phyloP scores from a whole-genome alignment of 2,888 invertebrate species.

The Mantis religiosa region DNA sequence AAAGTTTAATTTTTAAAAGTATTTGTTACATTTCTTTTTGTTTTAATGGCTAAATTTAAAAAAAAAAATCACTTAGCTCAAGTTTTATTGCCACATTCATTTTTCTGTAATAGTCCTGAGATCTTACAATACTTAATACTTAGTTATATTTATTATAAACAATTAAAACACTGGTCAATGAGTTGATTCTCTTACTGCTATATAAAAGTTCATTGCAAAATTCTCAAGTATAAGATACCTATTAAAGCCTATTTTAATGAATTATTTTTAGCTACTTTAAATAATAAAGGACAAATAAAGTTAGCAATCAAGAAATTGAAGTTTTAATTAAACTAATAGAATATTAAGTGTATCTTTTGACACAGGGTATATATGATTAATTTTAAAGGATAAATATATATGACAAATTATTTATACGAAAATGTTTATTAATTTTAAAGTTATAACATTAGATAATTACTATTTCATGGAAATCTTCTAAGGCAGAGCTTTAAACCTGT shows the following conservation, averaged over 20 bases:
- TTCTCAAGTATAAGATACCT: not conserved
- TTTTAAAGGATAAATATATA: not conserved
- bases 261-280: not conserved
- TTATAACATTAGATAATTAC: not conserved
- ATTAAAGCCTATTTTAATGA: not conserved
- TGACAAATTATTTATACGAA: not conserved
- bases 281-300: not conserved
- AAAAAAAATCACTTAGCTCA: no score
- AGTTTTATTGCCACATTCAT: no score
- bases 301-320: not conserved
- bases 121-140: no score
- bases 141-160: no score
- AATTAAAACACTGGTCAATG: not conserved
- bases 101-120: no score
- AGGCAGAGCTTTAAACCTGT: not conserved
- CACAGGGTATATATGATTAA: not conserved
- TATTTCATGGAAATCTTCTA: not conserved
- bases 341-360: not conserved
- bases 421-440: not conserved
- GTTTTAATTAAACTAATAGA: not conserved
- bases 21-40: no score
- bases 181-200: not conserved
- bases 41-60: no score
- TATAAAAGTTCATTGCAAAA: not conserved
- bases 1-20: no score